Conservation (phyloP, 2,888 invertebrate species). For the Drosophila trichaetosa region DNA sequence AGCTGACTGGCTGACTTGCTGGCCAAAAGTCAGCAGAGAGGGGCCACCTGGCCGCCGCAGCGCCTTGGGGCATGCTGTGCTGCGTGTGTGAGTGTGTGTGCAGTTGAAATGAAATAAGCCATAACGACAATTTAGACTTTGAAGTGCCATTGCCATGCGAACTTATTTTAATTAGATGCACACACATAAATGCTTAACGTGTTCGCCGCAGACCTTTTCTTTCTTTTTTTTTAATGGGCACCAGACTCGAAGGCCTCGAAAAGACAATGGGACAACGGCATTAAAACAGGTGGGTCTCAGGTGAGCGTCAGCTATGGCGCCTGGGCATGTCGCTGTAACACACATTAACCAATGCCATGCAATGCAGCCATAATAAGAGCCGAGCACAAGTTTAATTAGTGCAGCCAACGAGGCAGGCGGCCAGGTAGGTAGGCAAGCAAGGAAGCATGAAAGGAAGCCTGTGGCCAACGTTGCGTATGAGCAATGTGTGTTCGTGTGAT, state of each 20-base stretch:
- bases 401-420: constrained; percentile 63
- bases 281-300: constrained; percentile 64
- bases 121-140: constrained; percentile 79
- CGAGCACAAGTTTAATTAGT: constrained; percentile 77
- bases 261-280: constrained; percentile 67
- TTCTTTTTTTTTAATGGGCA: constrained; percentile 33
- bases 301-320: constrained; percentile 15
- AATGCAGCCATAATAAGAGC: constrained; percentile 78
- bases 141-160: constrained; percentile 79
- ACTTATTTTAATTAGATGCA: constrained; percentile 79
- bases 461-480: constrained; percentile 76
- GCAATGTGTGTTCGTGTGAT: constrained; percentile 78
- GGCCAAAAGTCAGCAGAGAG: constrained; percentile 6
- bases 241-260: constrained; percentile 41
- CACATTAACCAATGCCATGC: constrained; percentile 80
- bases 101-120: constrained; percentile 73
- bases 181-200: constrained; percentile 78
- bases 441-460: constrained; percentile 48
- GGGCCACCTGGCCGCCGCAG: constrained; percentile 41
- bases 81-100: constrained; percentile 3
- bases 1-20: constrained; percentile 17
- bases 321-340: constrained; percentile 63
- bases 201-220: constrained; percentile 54
- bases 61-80: constrained; percentile 44
- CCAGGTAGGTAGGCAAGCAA: constrained; percentile 31